phyloP scores from a whole-genome alignment of 2,888 invertebrate genomes.

The Folsomia manolachei region DNA sequence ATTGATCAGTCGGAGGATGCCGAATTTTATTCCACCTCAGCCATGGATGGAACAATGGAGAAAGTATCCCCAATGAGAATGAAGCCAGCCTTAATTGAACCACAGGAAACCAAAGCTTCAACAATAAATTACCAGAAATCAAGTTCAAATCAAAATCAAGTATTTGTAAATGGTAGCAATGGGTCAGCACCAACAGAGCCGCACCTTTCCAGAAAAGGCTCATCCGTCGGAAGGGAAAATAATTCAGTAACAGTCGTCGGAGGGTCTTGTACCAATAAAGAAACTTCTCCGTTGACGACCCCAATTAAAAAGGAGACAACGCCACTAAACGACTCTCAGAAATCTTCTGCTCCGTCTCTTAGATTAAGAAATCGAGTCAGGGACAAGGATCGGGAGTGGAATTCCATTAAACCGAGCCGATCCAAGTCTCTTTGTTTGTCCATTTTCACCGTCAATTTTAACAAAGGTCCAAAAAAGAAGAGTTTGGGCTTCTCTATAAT shows the following conservation, averaged over 20 bases:
- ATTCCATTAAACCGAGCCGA: conserved; percentile 18
- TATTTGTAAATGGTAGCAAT: neutral
- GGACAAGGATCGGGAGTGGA: conserved; percentile 38
- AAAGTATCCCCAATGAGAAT: neutral
- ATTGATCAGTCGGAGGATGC: conserved; percentile 11
- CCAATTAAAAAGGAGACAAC: conserved; percentile 8
- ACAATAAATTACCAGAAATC: neutral
- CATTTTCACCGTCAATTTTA: conserved; percentile 52
- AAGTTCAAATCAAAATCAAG: neutral
- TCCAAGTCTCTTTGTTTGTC: conserved; percentile 45
- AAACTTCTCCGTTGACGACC: neutral
- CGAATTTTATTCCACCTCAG: conserved; percentile 7
- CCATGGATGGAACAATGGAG: neutral
- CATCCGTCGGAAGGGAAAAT: too few species aligned
- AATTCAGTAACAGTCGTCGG: neutral
- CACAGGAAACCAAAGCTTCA: too few species aligned
- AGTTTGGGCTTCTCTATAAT: conserved; percentile 87
- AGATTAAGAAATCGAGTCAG: conserved; percentile 35
- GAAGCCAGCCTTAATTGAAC: too few species aligned
- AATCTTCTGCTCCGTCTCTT: conserved; percentile 31
- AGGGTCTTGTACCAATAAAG: neutral
- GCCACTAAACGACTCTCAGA: neutral
- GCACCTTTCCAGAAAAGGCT: neutral
- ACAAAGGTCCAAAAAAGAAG: conserved; percentile 78
- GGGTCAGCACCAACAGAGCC: neutral